These are phyloP conservation scores for Melopsittacus undulatus DNA, from an alignment of 2,797 vertebrate species.

Conservation along the genomic window DNA sequence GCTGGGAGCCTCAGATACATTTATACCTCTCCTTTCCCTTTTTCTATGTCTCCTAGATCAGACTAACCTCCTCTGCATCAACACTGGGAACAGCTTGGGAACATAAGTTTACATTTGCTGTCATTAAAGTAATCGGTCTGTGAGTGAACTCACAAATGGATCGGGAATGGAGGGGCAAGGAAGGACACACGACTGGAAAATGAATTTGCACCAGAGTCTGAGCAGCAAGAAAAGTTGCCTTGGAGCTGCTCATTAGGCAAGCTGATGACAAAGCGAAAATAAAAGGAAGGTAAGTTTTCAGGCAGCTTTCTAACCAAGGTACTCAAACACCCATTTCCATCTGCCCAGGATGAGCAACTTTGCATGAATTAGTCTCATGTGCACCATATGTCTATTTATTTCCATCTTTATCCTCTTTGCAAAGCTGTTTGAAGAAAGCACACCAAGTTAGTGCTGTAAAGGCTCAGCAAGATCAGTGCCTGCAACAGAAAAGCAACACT, in stretches of 20 bases:
- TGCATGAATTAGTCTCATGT: slow-evolving; percentile 50
- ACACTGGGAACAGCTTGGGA: neutral
- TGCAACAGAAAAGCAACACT: neutral
- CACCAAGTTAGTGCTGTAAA: neutral
- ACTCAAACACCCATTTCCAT: slow-evolving; percentile 64
- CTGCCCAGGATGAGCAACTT: slow-evolving; percentile 38
- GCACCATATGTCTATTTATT: slow-evolving; percentile 54
- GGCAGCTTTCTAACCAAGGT: slow-evolving; percentile 32
- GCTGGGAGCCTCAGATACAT: neutral
- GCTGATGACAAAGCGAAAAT: slow-evolving; percentile 23
- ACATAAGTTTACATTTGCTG: neutral
- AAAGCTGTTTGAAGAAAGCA: slow-evolving; percentile 24
- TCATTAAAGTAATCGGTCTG: neutral
- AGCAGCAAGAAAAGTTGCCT: slow-evolving; percentile 21
- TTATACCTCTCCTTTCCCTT: neutral
- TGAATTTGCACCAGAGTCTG: neutral
- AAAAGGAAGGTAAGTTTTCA: slow-evolving; percentile 50
- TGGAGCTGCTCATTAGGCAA: slow-evolving; percentile 54
- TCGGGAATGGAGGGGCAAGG: neutral
- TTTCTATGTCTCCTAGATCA: neutral
- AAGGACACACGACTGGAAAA: neutral
- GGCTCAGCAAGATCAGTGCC: slow-evolving; percentile 8
- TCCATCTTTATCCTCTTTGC: slow-evolving; percentile 42
- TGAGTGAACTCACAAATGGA: neutral
- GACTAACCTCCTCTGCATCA: neutral